Evolutionary conservation across 2,113 vertebrate species (phyloP).

Genomic region (Alexandromys fortis): DNA sequence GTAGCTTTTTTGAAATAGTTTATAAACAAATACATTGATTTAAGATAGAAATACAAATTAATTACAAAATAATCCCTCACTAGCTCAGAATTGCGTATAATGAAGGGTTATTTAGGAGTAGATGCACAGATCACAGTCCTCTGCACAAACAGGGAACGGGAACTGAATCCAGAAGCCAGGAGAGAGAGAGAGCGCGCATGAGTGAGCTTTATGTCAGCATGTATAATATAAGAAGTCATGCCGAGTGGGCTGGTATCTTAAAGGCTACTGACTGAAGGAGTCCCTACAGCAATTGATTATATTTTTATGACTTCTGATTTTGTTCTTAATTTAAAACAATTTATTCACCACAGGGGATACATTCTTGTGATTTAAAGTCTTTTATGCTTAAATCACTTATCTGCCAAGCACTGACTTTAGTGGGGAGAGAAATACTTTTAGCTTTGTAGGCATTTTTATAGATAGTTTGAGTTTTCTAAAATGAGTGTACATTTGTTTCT

Average conservation of each 20-base stretch:
- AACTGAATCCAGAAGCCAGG: no score
- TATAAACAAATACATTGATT: neutral
- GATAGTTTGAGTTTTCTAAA: constrained; percentile 43
- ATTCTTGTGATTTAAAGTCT: constrained; percentile 29
- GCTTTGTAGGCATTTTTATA: constrained; percentile 16
- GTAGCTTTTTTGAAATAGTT: neutral
- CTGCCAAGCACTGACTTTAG: neutral
- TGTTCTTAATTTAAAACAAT: constrained; percentile 21
- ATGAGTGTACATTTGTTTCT: constrained; percentile 20
- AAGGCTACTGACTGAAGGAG: no score
- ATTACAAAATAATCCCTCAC: no score
- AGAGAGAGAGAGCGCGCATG: no score
- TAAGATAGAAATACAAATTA: no score
- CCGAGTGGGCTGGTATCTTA: no score
- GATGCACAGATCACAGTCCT: no score
- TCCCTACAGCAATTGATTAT: neutral
- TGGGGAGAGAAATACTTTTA: constrained; percentile 6
- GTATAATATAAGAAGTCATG: no score
- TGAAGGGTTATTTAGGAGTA: no score
- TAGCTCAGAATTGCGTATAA: no score
- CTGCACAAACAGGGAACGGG: no score
- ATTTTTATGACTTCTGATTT: constrained; percentile 8
- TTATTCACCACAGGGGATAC: neutral
- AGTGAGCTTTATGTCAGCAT: no score
- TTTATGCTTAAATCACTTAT: neutral